Evolutionary conservation across 2,888 invertebrate genomes (phyloP), one percentile per base, ranked within the genome.

Genomic region (Bhutanitis thaidina): DNA sequence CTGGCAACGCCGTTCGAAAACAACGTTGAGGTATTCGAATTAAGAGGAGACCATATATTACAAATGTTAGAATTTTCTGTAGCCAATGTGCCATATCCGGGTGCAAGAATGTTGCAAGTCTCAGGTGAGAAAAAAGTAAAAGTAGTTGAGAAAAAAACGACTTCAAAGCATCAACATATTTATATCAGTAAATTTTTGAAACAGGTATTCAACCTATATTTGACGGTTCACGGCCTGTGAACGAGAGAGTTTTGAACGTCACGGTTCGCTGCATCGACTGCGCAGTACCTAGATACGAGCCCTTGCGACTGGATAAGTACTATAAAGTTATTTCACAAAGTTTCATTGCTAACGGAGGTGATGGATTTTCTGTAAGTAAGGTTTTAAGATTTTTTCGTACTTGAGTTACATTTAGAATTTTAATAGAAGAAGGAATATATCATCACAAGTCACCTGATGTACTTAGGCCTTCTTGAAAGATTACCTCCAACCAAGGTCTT

Each of bases 1-100:
- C 83, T 92, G 7, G 90, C 93, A 7, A 91, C 93, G 16, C 97
- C 97, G 0, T 97, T 96, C 68, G 92, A 92, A 61, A 96, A 96
- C 66, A 92, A 90, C 9, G 86, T 96, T 14, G 93, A 95, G 71
- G 90, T 93, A 0, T 92, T 94, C 39, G 93, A 94, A 62, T 69
- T 97, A 34, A 84, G 91, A 50, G 97, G 97, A 0, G 90, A 90
- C 51, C 90, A 93, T 59, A 81, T 97, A 14, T 63, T 91, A 59
- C 91, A 92, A 59, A 91, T 93, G 64, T 77, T 93, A 25, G 93
- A 94, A 64, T 90, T 69, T 55, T 82, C 90, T 0, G 90, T 90
- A 0, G 77, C 79, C n/a, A 84, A 85, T 45, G 72, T 74, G 0
- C 80, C 80, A 1, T 87, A 70, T 54, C 71, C 79, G 1, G 90